Base-by-base conservation (phyloP, 2,113 vertebrate genomes). In the Semnornis frantzii region DNA sequence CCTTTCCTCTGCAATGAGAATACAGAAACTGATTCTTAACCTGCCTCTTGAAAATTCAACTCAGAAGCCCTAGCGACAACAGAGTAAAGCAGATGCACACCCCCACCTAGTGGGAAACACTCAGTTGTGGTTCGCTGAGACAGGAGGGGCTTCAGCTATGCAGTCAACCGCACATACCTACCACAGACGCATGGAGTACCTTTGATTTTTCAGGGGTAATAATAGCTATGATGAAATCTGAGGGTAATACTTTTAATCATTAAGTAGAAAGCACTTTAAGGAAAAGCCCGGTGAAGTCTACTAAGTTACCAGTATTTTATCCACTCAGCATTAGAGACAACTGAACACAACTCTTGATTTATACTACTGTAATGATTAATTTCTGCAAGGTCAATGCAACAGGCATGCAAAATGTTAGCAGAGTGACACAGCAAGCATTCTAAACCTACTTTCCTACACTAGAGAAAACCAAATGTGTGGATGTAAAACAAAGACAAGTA, bases 71-170 rank as follows among this genome's bases (percentile, higher is more conserved):
- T 1, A 2, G 39, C 3, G 52, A 31, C 14, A 69, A 5, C 3
- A 1, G 21, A 18, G 12, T n/a, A 76, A 25, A 34, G 52, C 46
- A 33, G 94, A n/a, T 5, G 9, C 15, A 90, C 82, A 95, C 44
- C 71, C 65, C 97, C 96, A 92, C 69, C 96, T 96, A 90, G 93
- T 21, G 95, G 95, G 42, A 54, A 64, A 31, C 4, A 10, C 33
- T 30, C 21, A 30, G 27, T 46, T 25, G 59, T 16, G 42, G 19
- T 4, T 34, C 31, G 6, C 37, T 0, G 6, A 20, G 8, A 8
- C 23, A 2, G 20, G 14, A 59, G 24, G 4, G 1, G 15, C 60
- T 60, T 15, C 70, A 69, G 65, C 25, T 23, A 34, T 17, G n/a
- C 25, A 21, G 15, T 5, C 31, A 31, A 9, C 42, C 42, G 18